Conservation (phyloP, 1,140 invertebrate genomes). For the Teleogryllus occipitalis region DNA sequence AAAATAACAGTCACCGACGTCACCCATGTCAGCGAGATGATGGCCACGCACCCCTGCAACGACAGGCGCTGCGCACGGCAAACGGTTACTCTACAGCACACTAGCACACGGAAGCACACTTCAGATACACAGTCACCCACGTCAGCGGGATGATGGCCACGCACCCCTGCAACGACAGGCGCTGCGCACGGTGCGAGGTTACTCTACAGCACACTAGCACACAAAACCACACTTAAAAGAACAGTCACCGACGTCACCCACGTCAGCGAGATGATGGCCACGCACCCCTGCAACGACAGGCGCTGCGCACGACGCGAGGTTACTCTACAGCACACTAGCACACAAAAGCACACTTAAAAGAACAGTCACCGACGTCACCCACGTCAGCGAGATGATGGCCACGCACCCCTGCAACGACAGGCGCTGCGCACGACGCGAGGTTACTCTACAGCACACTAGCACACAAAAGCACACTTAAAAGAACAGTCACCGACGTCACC, state of each 20-base stretch:
- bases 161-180: constrained; percentile 69
- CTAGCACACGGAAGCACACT: too few species aligned
- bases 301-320: too few species aligned
- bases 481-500: constrained; percentile 58
- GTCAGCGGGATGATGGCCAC: constrained; percentile 71
- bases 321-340: too few species aligned
- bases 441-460: too few species aligned
- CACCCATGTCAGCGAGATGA: constrained; percentile 74
- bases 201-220: constrained; percentile 23
- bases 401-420: constrained; percentile 73
- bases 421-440: too few species aligned
- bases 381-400: constrained; percentile 68
- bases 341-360: too few species aligned
- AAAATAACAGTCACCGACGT: constrained; percentile 70
- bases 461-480: constrained; percentile 65
- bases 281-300: constrained; percentile 55
- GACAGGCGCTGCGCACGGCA: too few species aligned
- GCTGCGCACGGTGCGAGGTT: too few species aligned
- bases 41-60: constrained; percentile 24
- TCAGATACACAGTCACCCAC: constrained; percentile 73
- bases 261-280: constrained; percentile 36
- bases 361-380: too few species aligned
- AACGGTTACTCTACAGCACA: too few species aligned
- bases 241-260: constrained; percentile 54
- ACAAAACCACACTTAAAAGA: constrained; percentile 66